Conservation (phyloP, 2,113 vertebrate species). For the Agelaius phoeniceus region DNA sequence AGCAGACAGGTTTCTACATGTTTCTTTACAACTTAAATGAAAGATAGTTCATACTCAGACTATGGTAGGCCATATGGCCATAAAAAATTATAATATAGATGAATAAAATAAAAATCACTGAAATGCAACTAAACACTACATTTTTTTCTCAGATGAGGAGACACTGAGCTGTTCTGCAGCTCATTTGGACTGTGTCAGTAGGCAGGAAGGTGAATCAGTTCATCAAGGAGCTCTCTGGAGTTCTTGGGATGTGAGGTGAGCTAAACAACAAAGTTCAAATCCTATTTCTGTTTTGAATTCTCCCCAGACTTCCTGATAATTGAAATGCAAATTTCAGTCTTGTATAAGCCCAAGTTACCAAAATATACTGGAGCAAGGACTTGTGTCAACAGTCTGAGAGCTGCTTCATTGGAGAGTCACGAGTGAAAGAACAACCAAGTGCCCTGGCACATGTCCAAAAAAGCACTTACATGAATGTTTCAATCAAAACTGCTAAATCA, state of each 20-base stretch:
- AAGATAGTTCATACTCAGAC: not conserved
- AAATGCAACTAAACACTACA: not conserved
- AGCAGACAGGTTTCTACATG: not conserved
- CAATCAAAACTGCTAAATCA: not conserved
- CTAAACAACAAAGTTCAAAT: not conserved
- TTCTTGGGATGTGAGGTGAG: not conserved
- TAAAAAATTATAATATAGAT: not conserved
- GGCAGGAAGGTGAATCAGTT: not conserved
- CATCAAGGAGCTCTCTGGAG: not conserved
- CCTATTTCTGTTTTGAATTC: not conserved
- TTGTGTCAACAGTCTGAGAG: not conserved
- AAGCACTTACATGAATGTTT: not conserved
- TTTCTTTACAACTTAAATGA: not conserved
- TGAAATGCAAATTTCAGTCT: rapidly evolving
- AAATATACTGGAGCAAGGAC: not conserved
- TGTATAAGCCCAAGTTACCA: not conserved
- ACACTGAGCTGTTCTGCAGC: rapidly evolving
- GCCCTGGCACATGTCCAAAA: not conserved
- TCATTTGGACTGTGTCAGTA: not conserved
- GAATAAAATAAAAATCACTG: not conserved
- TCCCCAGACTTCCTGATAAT: not conserved
- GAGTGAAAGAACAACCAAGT: not conserved
- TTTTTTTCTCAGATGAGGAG: not conserved
- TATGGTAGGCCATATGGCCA: not conserved
- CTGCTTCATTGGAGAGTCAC: not conserved